Percentiles rank a stretch among this genome's conserved stretches.
phyloP scores from a whole-genome alignment of 2,888 invertebrate species.

The Punctoribates punctum region DNA sequence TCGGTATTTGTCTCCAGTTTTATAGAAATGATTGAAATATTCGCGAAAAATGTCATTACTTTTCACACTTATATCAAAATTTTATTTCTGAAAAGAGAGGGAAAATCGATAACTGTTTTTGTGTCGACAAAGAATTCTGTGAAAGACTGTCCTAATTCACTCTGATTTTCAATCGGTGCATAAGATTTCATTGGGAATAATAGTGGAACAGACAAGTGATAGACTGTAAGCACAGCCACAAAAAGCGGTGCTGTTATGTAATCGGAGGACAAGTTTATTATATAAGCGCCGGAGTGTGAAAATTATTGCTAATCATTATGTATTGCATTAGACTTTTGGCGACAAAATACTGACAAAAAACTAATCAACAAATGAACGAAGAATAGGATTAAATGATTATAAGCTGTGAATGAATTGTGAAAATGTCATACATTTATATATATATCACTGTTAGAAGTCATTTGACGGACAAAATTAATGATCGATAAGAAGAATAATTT shows the following conservation, averaged over 20 bases:
- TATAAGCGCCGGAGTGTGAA: not conserved
- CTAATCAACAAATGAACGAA: not conserved
- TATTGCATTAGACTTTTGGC: not conserved
- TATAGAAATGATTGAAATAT: too few species aligned
- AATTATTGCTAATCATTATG: slow-evolving; percentile 1
- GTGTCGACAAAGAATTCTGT: too few species aligned
- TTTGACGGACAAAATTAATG: slow-evolving; percentile 3
- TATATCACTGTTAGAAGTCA: not conserved
- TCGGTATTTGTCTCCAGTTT: too few species aligned
- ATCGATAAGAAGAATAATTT: slow-evolving; percentile 2
- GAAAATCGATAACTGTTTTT: too few species aligned
- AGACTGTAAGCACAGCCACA: not conserved
- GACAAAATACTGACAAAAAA: not conserved
- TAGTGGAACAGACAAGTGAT: too few species aligned
- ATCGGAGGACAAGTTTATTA: not conserved
- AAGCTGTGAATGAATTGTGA: not conserved
- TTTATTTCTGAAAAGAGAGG: too few species aligned
- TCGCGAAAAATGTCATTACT: too few species aligned
- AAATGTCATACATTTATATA: not conserved
- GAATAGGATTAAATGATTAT: not conserved
- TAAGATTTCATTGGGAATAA: too few species aligned
- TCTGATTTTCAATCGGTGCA: too few species aligned
- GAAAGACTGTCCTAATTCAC: too few species aligned
- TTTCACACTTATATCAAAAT: too few species aligned
- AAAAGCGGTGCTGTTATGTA: not conserved